Evolutionary conservation across 2,888 invertebrate genomes (phyloP).

Genomic region (Dicranocentrus wangi): DNA sequence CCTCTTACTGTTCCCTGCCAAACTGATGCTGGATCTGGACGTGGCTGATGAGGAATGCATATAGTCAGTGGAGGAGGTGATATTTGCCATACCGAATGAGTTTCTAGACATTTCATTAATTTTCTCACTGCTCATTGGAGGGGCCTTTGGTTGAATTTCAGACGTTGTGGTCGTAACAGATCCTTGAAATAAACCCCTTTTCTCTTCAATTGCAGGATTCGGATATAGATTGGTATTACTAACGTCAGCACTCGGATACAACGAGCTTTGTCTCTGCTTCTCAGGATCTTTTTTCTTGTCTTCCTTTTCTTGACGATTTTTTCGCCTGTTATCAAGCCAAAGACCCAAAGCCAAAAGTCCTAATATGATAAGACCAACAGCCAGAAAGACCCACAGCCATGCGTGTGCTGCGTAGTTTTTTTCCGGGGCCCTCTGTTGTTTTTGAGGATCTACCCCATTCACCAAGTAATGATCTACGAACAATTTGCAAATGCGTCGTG

Average conservation of each 20-base stretch:
- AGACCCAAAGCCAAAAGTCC: slow-evolving; percentile 57
- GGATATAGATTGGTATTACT: slow-evolving; percentile 37
- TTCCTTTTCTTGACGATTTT: slow-evolving; percentile 17
- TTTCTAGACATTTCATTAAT: slow-evolving; percentile 47
- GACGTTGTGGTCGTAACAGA: slow-evolving; percentile 57
- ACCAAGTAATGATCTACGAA: too few species aligned
- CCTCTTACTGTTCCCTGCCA: slow-evolving; percentile 49
- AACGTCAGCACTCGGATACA: slow-evolving; percentile 8
- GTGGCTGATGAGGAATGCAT: slow-evolving; percentile 57
- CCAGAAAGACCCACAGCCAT: slow-evolving; percentile 60
- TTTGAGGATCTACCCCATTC: too few species aligned
- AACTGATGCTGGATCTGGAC: slow-evolving; percentile 24
- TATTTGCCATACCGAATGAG: too few species aligned
- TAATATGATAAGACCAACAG: slow-evolving; percentile 60
- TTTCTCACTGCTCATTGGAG: slow-evolving; percentile 44
- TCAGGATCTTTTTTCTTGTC: background rate
- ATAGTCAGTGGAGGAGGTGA: too few species aligned
- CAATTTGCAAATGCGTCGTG: too few species aligned
- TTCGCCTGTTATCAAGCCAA: slow-evolving; percentile 46
- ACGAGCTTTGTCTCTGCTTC: background rate
- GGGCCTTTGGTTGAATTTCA: slow-evolving; percentile 64
- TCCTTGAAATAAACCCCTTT: slow-evolving; percentile 43
- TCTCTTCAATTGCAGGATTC: slow-evolving; percentile 58
- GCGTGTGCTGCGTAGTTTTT: slow-evolving; percentile 55
- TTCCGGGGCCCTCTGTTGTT: slow-evolving; percentile 34